Evolutionary conservation across 2,888 invertebrate genomes (phyloP).

Genomic region (Quadriops clusia): DNA sequence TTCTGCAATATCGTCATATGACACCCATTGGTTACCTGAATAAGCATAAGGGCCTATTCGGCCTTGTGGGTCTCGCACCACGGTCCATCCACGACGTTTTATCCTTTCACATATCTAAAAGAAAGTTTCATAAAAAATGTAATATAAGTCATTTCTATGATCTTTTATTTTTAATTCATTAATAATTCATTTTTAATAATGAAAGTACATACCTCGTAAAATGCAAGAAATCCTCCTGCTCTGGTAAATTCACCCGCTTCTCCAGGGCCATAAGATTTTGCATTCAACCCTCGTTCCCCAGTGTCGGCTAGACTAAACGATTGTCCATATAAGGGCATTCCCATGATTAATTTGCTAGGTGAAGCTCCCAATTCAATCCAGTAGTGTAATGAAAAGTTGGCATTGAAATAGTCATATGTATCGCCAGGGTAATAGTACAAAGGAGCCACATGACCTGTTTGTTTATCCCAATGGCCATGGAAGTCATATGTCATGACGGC

Average conservation of each 20-base stretch:
- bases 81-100: conserved; percentile 46
- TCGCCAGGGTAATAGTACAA: conserved; percentile 54
- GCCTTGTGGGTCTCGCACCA: conserved; percentile 48
- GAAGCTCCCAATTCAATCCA: conserved; percentile 59
- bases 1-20: conserved; percentile 59
- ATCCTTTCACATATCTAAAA: conserved; percentile 51
- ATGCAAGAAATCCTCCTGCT: conserved; percentile 63
- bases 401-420: conserved; percentile 52
- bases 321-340: conserved; percentile 67
- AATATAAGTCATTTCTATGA: no score
- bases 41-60: conserved; percentile 63
- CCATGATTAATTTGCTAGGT: conserved; percentile 54
- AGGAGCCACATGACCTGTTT: conserved; percentile 65
- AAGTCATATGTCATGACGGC: conserved; percentile 75
- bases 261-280: conserved; percentile 52
- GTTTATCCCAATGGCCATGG: conserved; percentile 62
- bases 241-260: conserved; percentile 56
- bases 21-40: conserved; percentile 64
- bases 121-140: neutral
- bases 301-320: conserved; percentile 53
- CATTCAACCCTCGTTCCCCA: conserved; percentile 42
- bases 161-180: no score
- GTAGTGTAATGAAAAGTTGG: conserved; percentile 58
- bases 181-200: conserved; percentile 3
- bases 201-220: conserved; percentile 57